Evolutionary conservation across 2,888 invertebrate species (phyloP), one percentile per base, ranked within the genome.

Genomic region (Drosophila borborema): DNA sequence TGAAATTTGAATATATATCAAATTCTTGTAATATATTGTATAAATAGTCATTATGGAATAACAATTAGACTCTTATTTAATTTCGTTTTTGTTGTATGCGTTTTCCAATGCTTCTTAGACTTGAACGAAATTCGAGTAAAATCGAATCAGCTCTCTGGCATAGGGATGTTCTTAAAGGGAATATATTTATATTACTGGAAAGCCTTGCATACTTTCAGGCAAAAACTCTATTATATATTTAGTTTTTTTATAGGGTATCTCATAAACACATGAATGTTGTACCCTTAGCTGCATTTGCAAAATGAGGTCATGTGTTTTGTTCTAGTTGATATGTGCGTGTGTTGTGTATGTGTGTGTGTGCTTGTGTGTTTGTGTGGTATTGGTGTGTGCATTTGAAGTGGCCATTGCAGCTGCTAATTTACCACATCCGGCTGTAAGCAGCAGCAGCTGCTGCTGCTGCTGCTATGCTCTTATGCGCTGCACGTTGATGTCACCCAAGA

Each of bases 391-490:
- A 66, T 67, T 68, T 77, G 62, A 53, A 70, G 88, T 64, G 68
- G 45, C 58, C 63, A 72, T 40, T 72, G 81, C 65, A 80, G 81
- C 81, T 78, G 78, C 84, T 84, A 86, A 84, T 84, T 89, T 84
- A 81, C 72, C 87, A 71, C 89, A 86, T 83, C 84, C 89, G 84
- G 66, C 78, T 77, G 71, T 77, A 79, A 71, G 79, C 65, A 66
- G 68, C 65, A 66, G 68, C 62, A 48, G 64, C 64, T 54, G 66
- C 45, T 20, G 28, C 28, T 28, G 28, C 28, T 28, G 28, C 7
- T 28, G 14, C 36, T 62, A 58, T 45, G 55, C 45, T 20, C 10
- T 31, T 62, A 58, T 45, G 55, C 55, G 64, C 40, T 67, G 65
- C 48, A 60, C 53, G 65, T 41, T 72, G 72, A 54, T 64, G 65